Evolutionary conservation across 2,113 vertebrate genomes (phyloP).

Genomic region (Epinephelus cyanopodus): DNA sequence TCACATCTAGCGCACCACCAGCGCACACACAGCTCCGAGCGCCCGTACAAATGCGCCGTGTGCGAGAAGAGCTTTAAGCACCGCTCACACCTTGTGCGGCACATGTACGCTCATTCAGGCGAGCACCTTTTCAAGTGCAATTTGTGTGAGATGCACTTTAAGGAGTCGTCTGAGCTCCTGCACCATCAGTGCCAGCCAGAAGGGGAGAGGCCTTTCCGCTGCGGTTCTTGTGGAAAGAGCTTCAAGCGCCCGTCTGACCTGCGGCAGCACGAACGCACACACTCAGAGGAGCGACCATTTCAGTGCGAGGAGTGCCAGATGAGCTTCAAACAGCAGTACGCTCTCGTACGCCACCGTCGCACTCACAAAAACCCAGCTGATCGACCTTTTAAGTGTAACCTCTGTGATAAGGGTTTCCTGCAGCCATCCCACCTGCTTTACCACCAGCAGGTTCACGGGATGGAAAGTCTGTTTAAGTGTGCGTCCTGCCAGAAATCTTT

Average conservation of each 20-base stretch:
- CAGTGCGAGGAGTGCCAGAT: conserved; percentile 98
- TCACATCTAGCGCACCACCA: conserved; percentile 97
- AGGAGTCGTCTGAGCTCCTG: conserved; percentile 94
- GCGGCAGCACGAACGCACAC: conserved; percentile 95
- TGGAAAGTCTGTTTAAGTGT: conserved; percentile 96
- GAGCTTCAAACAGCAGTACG: conserved; percentile 98
- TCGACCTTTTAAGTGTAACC: conserved; percentile 91
- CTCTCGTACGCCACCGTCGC: conserved; percentile 94
- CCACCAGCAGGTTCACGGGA: conserved; percentile 95
- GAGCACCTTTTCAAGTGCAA: conserved; percentile 98
- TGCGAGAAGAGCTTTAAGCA: conserved; percentile 99
- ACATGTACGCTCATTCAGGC: conserved; percentile 96
- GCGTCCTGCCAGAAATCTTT: conserved; percentile 97
- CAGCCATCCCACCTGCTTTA: conserved; percentile 95
- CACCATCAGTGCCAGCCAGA: conserved; percentile 96
- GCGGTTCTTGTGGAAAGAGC: conserved; percentile 92
- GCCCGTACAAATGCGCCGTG: conserved; percentile 95
- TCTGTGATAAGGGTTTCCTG: conserved; percentile 95
- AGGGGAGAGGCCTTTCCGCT: conserved; percentile 94
- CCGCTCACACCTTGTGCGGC: conserved; percentile 95
- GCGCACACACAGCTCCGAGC: conserved; percentile 95
- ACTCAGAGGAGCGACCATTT: conserved; percentile 95
- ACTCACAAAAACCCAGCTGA: conserved; percentile 91
- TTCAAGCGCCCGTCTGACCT: conserved; percentile 96
- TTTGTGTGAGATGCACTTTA: conserved; percentile 95